phyloP scores from a whole-genome alignment of 2,888 invertebrate species.

The Synanthedon myopaeformis region DNA sequence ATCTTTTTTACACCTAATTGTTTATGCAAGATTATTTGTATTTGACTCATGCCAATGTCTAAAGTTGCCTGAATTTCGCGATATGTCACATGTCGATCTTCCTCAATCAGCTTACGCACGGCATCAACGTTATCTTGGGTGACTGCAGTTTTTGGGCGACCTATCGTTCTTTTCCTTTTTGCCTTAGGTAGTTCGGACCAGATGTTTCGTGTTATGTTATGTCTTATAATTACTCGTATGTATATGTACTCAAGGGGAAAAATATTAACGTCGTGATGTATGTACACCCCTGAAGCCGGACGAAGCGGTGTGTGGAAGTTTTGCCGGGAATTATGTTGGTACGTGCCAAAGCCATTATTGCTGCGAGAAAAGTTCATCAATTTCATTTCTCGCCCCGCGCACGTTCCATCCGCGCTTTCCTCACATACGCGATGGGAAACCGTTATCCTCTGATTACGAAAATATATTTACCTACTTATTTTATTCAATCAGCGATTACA shows the following conservation, averaged over 20 bases:
- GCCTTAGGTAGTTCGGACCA: background rate
- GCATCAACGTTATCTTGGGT: too few relatives aligned
- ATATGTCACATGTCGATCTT: too few relatives aligned
- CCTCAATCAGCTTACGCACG: too few relatives aligned
- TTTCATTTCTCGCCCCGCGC: slow-evolving; percentile 56
- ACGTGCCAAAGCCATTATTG: slow-evolving; percentile 72
- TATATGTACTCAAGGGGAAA: background rate
- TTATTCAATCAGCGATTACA: too few relatives aligned
- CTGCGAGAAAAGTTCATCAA: slow-evolving; percentile 71
- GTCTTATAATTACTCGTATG: background rate
- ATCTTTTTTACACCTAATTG: too few relatives aligned
- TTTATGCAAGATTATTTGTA: too few relatives aligned
- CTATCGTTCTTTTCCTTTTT: too few relatives aligned
- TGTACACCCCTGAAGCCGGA: slow-evolving; percentile 40
- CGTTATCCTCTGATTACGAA: background rate
- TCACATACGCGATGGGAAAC: background rate
- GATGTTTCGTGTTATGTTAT: background rate
- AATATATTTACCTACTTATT: too few relatives aligned
- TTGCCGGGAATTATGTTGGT: slow-evolving; percentile 68
- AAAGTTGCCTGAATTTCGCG: too few relatives aligned
- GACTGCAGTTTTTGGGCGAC: too few relatives aligned
- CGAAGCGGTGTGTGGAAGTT: slow-evolving; percentile 59
- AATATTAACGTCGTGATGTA: slow-evolving; percentile 1
- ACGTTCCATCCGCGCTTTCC: slow-evolving; percentile 14
- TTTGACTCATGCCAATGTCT: too few relatives aligned